Conservation (phyloP, 2,113 vertebrate genomes). For the Rhabdomys dilectus region DNA sequence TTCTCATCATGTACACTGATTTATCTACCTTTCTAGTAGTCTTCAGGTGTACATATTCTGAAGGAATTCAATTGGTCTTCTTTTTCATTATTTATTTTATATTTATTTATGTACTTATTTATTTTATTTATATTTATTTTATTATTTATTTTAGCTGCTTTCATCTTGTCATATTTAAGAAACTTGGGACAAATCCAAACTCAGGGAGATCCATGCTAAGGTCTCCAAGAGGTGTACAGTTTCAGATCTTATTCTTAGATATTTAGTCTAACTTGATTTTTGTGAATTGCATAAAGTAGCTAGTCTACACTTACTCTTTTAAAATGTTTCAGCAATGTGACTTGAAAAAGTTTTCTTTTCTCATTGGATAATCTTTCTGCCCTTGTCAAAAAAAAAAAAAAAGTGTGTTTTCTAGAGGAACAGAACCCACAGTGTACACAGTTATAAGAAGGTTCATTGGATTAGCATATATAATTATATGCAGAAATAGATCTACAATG, state of each 20-base stretch:
- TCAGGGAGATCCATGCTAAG: not conserved
- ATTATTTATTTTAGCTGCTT: not conserved
- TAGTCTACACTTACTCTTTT: not conserved
- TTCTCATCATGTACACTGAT: not conserved
- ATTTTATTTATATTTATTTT: not conserved
- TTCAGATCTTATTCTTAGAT: not conserved
- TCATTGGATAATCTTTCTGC: not conserved
- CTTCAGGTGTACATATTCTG: not conserved
- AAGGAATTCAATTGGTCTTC: not conserved
- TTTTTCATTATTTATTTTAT: not conserved
- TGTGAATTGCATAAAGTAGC: not conserved
- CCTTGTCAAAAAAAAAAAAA: not conserved
- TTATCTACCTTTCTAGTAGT: not conserved
- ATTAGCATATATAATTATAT: not conserved
- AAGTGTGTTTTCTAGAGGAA: not conserved
- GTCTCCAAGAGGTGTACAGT: not conserved
- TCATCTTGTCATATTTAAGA: not conserved
- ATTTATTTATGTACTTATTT: not conserved
- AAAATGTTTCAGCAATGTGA: not conserved
- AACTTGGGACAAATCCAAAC: not conserved
- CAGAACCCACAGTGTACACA: not conserved
- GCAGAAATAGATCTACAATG: not conserved
- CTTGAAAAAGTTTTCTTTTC: slow-evolving; percentile 16
- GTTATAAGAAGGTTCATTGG: not conserved
- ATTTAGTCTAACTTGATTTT: slow-evolving; percentile 36